Evolutionary conservation across 2,797 vertebrate species (phyloP).

Genomic region (Channa striata): DNA sequence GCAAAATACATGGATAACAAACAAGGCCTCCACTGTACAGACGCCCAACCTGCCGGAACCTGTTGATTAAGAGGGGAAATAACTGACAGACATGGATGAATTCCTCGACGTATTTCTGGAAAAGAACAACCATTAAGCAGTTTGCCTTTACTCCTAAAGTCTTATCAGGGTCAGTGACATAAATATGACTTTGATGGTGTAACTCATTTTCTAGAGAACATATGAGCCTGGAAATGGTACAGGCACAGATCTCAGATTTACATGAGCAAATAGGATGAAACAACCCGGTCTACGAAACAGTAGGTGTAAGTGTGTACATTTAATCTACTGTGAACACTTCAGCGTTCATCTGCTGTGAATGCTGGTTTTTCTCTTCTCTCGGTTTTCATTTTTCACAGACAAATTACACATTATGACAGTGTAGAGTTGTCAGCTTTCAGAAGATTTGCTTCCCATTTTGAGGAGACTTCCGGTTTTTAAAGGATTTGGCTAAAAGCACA

Average conservation of each 20-base stretch:
- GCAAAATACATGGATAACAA: conserved; percentile 69
- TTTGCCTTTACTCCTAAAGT: conserved; percentile 9
- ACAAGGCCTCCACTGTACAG: conserved; percentile 73
- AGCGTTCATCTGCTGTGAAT: no score
- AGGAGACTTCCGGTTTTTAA: no score
- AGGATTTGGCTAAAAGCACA: no score
- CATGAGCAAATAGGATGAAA: not conserved
- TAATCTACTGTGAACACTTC: no score
- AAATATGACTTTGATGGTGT: not conserved
- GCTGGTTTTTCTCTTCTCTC: no score
- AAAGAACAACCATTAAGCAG: conserved; percentile 6
- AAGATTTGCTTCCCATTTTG: no score
- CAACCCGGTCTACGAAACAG: not conserved
- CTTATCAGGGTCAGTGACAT: no score
- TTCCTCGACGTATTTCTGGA: not conserved
- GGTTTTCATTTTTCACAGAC: no score
- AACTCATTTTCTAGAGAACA: not conserved
- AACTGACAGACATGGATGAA: conserved; percentile 31
- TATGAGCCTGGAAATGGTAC: not conserved
- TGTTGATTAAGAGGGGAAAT: conserved; percentile 61
- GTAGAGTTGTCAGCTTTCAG: no score
- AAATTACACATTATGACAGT: no score
- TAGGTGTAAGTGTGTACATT: not conserved
- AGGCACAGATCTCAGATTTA: not conserved
- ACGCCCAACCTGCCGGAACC: conserved; percentile 68